phyloP scores from a whole-genome alignment of 2,113 vertebrate genomes.

The Ursus arctos region DNA sequence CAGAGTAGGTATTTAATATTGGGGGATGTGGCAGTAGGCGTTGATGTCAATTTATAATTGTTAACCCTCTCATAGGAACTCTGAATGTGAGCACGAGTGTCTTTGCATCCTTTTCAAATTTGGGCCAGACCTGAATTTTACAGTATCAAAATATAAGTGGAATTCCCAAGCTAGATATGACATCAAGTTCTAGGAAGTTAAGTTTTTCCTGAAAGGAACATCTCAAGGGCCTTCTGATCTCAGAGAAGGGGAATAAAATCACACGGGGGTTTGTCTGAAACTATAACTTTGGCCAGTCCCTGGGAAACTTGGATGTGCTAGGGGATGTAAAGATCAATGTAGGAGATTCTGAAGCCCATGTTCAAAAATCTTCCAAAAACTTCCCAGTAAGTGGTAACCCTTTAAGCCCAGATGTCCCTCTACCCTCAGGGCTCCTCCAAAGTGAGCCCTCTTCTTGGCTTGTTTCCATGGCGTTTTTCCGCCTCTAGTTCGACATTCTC shows the following conservation, averaged over 20 bases:
- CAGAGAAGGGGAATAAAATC: neutral
- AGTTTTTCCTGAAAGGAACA: neutral
- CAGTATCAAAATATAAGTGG: neutral
- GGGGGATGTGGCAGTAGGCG: neutral
- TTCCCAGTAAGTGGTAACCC: neutral
- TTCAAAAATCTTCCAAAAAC: neutral
- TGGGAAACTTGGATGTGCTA: neutral
- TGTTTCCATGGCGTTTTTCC: neutral
- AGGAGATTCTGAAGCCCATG: neutral
- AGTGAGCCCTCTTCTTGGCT: neutral
- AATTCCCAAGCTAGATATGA: neutral
- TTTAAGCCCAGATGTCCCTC: neutral
- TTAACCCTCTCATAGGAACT: neutral
- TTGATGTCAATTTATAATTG: neutral
- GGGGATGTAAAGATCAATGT: neutral
- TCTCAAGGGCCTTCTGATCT: neutral
- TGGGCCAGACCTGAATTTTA: neutral
- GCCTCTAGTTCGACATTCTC: neutral
- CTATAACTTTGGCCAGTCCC: neutral
- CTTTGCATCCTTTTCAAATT: neutral
- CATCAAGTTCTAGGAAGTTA: neutral
- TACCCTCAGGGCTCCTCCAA: neutral
- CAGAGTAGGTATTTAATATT: neutral
- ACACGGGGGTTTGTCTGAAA: neutral
- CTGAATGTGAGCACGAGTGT: neutral